A percentile compares a stretch with the other conserved stretches of the same genome.
Evolutionary conservation across 2,888 invertebrate species (phyloP).

Genomic region (Agonopterix alstromeriana): DNA sequence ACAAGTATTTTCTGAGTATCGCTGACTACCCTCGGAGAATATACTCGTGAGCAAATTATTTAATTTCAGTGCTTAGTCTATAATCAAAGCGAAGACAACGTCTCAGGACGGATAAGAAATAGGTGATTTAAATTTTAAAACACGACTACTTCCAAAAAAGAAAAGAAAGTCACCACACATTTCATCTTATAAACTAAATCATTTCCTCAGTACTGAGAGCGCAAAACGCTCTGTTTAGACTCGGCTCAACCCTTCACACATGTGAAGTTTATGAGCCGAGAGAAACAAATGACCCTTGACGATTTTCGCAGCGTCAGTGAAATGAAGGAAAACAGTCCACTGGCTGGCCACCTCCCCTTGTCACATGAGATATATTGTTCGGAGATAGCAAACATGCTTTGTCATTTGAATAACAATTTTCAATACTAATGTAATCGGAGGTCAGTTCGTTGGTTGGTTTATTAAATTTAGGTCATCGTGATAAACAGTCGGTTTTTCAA

Average conservation of each 20-base stretch:
- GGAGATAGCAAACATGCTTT: constrained; percentile 26
- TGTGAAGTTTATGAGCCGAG: constrained; percentile 56
- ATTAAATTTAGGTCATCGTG: constrained; percentile 5
- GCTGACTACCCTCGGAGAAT: too few relatives aligned
- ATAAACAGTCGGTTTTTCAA: background rate
- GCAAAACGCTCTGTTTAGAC: background rate
- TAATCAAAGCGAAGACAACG: too few relatives aligned
- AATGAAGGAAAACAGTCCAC: constrained; percentile 57
- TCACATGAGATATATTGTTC: constrained; percentile 42
- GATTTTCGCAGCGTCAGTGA: constrained; percentile 58
- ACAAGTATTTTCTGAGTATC: too few relatives aligned
- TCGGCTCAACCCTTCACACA: constrained; percentile 44
- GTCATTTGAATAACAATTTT: constrained; percentile 38
- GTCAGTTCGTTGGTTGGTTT: constrained; percentile 17
- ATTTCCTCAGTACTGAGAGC: too few relatives aligned
- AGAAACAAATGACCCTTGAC: constrained; percentile 67
- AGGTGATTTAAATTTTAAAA: too few relatives aligned
- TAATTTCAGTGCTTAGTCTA: too few relatives aligned
- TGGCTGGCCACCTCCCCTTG: constrained; percentile 22
- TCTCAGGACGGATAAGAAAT: too few relatives aligned
- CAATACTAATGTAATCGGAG: constrained; percentile 20
- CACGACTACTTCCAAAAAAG: too few relatives aligned
- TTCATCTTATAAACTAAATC: too few relatives aligned
- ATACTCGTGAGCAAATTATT: too few relatives aligned
- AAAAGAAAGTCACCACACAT: too few relatives aligned